Evolutionary conservation across 2,113 vertebrate species (phyloP).

Genomic region (Terrapene triunguis): DNA sequence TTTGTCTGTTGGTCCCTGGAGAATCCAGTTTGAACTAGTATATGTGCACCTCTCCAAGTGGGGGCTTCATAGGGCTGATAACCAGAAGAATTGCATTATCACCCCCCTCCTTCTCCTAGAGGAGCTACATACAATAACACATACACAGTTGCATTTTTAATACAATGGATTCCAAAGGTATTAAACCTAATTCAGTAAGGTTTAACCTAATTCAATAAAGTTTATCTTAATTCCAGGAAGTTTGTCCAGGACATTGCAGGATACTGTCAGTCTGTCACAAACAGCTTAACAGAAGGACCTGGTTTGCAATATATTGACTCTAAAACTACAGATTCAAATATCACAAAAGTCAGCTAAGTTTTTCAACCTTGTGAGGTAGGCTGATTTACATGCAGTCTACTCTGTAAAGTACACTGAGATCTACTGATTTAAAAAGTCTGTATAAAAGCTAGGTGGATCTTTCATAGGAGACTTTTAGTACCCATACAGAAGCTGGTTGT

Average conservation of each 20-base stretch:
- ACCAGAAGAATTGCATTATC: background rate
- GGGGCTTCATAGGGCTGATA: background rate
- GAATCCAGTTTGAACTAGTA: background rate
- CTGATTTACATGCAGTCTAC: background rate
- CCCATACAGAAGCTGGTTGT: background rate
- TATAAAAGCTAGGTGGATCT: background rate
- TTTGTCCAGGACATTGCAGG: background rate
- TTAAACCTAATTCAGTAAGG: background rate
- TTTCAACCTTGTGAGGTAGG: background rate
- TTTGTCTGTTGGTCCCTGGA: background rate
- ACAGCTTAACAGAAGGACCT: background rate
- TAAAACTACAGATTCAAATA: rapidly evolving
- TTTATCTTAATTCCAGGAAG: background rate
- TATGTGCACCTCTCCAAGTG: background rate
- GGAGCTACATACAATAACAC: background rate
- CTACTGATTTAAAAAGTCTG: background rate
- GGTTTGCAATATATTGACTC: background rate
- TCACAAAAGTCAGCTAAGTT: background rate
- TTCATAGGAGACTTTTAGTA: background rate
- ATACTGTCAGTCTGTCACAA: background rate
- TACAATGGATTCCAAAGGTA: background rate
- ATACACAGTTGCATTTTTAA: background rate
- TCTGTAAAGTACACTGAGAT: background rate
- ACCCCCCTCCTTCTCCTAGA: background rate
- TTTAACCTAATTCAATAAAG: background rate